Base-by-base conservation (phyloP, 2,113 vertebrate genomes). In the Cyanocitta stelleri region DNA sequence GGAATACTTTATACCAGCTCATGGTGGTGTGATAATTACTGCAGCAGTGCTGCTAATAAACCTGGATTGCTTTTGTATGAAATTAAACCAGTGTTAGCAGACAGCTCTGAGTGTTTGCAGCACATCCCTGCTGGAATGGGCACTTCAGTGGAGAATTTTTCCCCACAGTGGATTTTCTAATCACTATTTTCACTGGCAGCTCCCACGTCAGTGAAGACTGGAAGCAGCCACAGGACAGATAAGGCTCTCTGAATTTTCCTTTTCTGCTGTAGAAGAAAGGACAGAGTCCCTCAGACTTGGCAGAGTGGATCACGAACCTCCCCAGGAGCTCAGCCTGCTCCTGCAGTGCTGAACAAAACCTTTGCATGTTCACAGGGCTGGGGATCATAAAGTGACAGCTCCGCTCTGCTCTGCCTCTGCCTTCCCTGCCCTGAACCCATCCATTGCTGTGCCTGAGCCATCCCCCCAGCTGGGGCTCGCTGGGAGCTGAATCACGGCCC, bases 231-330 rank as follows among this genome's bases (percentile, higher is more conserved):
- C 39, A 35, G 22, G 9, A 7, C 39, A 32, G 35, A 21, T 3
- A 29, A 16, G 10, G 43, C n/a, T 72, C 37, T 22, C 4, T 51
- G 66, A 29, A 13, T 71, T 52, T 61, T 78, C 20, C 20, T 55
- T 51, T 77, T 49, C 17, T 35, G 26, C 51, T 44, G 15, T 10
- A 48, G 43, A 76, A 46, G 52, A 73, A 78, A 48, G 66, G 49
- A 11, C 23, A 30, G 24, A 75, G 81, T 27, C 23, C 43, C 44
- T 64, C 37, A 17, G 22, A 6, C 29, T 23, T 7, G n/a, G 43
- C 22, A 24, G 24, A 59, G 75, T 1, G 0, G 0, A 12, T 41
- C 2, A 2, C 5, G 21, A 8, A 2, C 48, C 27, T 67, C 30
- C 7, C 46, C 61, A 16, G 63, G 49, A n/a, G 68, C 78, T 59